phyloP scores from a whole-genome alignment of 1,140 invertebrate species.

The Micrasema minimum region DNA sequence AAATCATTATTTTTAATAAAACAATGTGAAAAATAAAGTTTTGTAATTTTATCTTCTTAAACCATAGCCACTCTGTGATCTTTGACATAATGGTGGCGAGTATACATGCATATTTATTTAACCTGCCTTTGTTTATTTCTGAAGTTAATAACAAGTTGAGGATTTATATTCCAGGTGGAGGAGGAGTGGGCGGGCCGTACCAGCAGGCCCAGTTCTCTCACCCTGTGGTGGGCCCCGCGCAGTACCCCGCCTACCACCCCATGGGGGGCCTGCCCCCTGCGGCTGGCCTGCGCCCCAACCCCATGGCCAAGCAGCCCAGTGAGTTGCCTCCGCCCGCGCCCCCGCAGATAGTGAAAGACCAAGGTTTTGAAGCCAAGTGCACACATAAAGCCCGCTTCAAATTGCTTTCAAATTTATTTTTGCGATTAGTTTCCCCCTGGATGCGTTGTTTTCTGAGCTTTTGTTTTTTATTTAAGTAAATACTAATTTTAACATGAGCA shows the following conservation, averaged over 20 bases:
- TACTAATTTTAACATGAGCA: too few species aligned
- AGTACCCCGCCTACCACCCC: constrained; percentile 66
- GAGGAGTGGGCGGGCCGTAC: constrained; percentile 57
- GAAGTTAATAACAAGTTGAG: too few species aligned
- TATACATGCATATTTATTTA: too few species aligned
- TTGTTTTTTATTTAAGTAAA: neutral
- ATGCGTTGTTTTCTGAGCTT: constrained; percentile 39
- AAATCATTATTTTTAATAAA: too few species aligned
- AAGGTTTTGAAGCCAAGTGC: constrained; percentile 64
- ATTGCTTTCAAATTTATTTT: constrained; percentile 22
- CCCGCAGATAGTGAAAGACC: constrained; percentile 70
- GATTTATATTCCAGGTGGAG: constrained; percentile 22
- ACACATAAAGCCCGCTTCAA: neutral
- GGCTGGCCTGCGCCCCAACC: constrained; percentile 59
- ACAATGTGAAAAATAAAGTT: too few species aligned
- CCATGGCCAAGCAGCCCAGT: constrained; percentile 78
- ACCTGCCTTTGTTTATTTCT: too few species aligned
- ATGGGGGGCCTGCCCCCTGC: constrained; percentile 72
- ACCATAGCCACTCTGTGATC: too few species aligned
- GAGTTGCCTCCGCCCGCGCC: constrained; percentile 71
- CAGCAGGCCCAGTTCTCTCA: constrained; percentile 62
- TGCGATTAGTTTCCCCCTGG: constrained; percentile 37
- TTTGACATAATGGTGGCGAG: too few species aligned
- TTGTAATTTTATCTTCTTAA: too few species aligned
- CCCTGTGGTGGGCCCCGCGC: constrained; percentile 61